phyloP scores from a whole-genome alignment of 2,113 vertebrate genomes.

The Oceanodroma tethys region DNA sequence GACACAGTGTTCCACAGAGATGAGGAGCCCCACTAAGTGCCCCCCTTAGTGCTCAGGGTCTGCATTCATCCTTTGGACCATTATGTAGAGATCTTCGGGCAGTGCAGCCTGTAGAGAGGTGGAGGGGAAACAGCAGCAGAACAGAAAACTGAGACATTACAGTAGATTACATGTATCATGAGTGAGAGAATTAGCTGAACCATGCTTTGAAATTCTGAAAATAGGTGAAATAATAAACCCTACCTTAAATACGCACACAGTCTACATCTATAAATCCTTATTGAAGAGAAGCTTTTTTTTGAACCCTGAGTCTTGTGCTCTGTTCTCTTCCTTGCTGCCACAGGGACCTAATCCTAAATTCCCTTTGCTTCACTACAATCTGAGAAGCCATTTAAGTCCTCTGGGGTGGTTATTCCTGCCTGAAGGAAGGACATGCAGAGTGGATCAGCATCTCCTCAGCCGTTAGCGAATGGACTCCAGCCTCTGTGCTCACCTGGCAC shows the following conservation, averaged over 20 bases:
- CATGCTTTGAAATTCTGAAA: background rate
- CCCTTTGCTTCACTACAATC: background rate
- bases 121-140: background rate
- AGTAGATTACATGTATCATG: background rate
- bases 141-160: background rate
- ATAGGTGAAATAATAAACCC: background rate
- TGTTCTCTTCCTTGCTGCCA: background rate
- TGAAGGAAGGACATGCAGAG: background rate
- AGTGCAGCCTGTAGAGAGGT: background rate
- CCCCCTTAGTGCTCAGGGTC: background rate
- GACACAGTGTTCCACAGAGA: background rate
- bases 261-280: background rate
- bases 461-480: background rate
- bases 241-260: background rate
- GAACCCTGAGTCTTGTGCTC: background rate
- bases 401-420: background rate
- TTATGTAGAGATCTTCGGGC: rapidly evolving
- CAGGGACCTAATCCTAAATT: background rate
- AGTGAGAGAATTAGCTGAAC: background rate
- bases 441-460: background rate
- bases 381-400: background rate
- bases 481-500: background rate
- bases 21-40: background rate
- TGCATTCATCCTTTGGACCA: background rate
- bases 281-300: background rate